These are phyloP conservation scores for Malurus melanocephalus DNA, from an alignment of 2,113 vertebrate genomes.

Conservation along the genomic window DNA sequence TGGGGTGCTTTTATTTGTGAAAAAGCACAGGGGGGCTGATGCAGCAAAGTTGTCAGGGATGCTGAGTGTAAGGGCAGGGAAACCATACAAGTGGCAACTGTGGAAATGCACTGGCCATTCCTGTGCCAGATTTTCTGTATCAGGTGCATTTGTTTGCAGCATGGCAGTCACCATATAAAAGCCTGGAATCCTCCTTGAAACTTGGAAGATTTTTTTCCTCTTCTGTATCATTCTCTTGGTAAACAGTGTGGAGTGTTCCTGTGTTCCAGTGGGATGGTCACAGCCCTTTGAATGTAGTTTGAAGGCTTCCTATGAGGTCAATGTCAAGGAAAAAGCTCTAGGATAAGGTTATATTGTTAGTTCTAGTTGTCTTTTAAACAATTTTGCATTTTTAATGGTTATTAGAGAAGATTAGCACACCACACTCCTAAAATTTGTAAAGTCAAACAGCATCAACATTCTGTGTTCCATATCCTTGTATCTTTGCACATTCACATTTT, in stretches of 20 bases:
- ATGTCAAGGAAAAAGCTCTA: neutral
- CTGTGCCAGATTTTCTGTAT: neutral
- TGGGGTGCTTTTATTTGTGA: neutral
- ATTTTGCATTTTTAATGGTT: neutral
- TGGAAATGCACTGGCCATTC: neutral
- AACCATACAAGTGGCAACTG: neutral
- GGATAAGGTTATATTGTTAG: neutral
- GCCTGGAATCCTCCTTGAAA: neutral
- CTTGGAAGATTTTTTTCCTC: neutral
- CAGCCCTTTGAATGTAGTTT: neutral
- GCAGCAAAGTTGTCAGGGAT: too few relatives aligned
- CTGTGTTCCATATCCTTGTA: neutral
- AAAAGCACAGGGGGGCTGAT: neutral
- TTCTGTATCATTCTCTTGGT: neutral
- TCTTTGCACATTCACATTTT: accelerated
- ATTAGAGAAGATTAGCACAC: neutral
- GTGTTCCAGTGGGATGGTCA: neutral
- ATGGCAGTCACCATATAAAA: neutral
- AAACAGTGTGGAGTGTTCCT: neutral
- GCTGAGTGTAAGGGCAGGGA: neutral
- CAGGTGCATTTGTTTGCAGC: neutral
- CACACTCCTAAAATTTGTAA: neutral
- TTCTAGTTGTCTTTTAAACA: neutral
- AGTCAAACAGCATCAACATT: neutral
- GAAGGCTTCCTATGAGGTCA: neutral